Evolutionary conservation across 2,797 vertebrate genomes (phyloP).

Genomic region (Epinephelus malabaricus): DNA sequence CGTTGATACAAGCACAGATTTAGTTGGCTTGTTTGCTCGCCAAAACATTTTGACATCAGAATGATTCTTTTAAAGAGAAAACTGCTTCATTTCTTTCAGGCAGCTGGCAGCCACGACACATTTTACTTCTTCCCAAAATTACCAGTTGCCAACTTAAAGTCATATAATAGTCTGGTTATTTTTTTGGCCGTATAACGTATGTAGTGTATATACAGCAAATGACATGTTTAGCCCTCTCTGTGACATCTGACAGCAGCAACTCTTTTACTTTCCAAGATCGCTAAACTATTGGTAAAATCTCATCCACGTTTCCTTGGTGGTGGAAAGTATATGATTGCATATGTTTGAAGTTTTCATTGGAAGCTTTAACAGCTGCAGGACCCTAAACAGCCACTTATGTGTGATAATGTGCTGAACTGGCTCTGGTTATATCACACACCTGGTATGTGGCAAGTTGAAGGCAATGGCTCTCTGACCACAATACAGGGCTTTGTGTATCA

Average conservation of each 20-base stretch:
- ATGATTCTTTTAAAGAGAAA: conserved; percentile 33
- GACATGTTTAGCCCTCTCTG: conserved; percentile 32
- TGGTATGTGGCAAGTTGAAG: conserved; percentile 77
- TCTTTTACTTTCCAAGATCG: conserved; percentile 29
- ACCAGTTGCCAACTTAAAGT: conserved; percentile 41
- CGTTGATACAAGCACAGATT: conserved; percentile 21
- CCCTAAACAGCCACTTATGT: conserved; percentile 68
- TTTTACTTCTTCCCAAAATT: conserved; percentile 29
- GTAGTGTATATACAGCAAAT: conserved; percentile 29
- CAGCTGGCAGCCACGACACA: conserved; percentile 12
- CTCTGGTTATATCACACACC: conserved; percentile 78
- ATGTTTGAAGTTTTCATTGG: conserved; percentile 51
- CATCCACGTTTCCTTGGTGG: conserved; percentile 16
- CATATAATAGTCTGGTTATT: conserved; percentile 33
- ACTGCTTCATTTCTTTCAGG: conserved; percentile 28
- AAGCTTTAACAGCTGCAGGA: conserved; percentile 64
- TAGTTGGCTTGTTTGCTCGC: not conserved
- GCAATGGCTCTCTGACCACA: conserved; percentile 72
- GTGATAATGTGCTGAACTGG: conserved; percentile 73
- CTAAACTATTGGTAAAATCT: conserved; percentile 33
- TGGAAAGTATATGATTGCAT: conserved; percentile 51
- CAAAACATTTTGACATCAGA: conserved; percentile 37
- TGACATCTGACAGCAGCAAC: conserved; percentile 52
- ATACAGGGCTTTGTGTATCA: conserved; percentile 80
- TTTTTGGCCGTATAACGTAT: conserved; percentile 18